Evolutionary conservation across 1,140 invertebrate species (phyloP), one percentile per base, ranked within the genome.

Genomic region (Papilio xuthus): DNA sequence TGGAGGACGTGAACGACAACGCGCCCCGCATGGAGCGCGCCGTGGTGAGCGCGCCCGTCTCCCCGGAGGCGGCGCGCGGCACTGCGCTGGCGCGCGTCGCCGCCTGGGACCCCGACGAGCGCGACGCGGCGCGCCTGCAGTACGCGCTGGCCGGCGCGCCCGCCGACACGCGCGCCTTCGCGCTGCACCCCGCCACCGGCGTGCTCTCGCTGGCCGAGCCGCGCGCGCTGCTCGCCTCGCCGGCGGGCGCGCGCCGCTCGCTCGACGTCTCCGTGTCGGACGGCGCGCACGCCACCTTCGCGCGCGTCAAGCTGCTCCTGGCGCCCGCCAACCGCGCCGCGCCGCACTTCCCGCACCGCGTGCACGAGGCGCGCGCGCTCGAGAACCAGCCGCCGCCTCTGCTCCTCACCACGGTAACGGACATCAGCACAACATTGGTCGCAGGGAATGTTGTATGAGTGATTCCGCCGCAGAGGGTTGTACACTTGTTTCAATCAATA

Each of bases 231-330:
- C 77, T 76, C 77, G 78, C 72, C 95, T 96, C 63, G 95, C 96
- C 90, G n/a, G 80, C 41, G 44, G 78, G 76, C 69, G 82, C 83
- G 85, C 88, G 73, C 72, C 86, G 89, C 82, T 82, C 94, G 92
- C 83, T 93, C 94, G 99, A 99, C 90, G 96, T 99, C 20, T 98
- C 97, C 1, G 98, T 98, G 20, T 98, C 97, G 44, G 98, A 99
- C 94, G 98, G 98, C 6, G 97, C 98, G 12, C 97, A 98, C 91
- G 98, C 97, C 3, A 97, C 96, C 69, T 98, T 98, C 90, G 96
- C 97, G 0, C 92, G 97, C 69, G 95, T 98, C 1, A 96, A 97
- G 94, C 96, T 99, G 44, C 96, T 96, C 81, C 95, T 98, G 56
- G 91, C 97, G 42, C 96, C 97, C 8, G 96, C 97, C 26, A 99